Evolutionary conservation across 2,888 invertebrate species (phyloP), one percentile per base, ranked within the genome.

Genomic region (Clivina fossor): DNA sequence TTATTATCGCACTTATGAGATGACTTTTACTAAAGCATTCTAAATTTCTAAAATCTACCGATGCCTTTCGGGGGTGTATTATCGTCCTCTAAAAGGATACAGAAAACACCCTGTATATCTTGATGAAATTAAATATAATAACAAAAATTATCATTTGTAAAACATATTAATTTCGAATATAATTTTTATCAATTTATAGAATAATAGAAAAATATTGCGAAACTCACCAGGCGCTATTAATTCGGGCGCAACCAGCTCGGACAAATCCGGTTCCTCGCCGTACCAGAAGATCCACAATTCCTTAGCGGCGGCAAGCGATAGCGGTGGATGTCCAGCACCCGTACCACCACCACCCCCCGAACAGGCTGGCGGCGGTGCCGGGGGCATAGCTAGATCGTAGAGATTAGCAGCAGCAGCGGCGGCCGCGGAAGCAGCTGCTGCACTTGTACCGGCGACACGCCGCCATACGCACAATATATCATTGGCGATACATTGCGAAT

Each of bases 241-340:
- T 72, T 94, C 93, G 9, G 88, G 85, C 58, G 90, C 86, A 65
- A 93, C 88, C 68, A 93, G 80, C 58, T 88, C 87, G 68, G 82
- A 84, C 62, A 94, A 82, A 76, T 93, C 92, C 55, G 94, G 94
- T 76, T 94, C 93, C 74, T 96, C 95, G 70, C 96, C 96, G 78
- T 98, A 99, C 98, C 98, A 99, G 80, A 99, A 99, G 75, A 99
- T 91, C 98, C 98, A 99, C 60, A 99, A 83, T 76, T 99, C 98
- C 80, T 97, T 98, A 74, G 91, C 87, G 69, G 90, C 88, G 72
- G 87, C 84, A 66, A 91, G 80, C 66, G 89, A 88, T 68, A 91
- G 82, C 63, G 90, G 89, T 70, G 87, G 88, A 70, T 76, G 78
- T n/a, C n/a, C n/a, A n/a, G n/a, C n/a, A n/a, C n/a, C n/a, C n/a